Conservation (phyloP, 92 coral and sea anemone species). For the Zoanthus gigantus region DNA sequence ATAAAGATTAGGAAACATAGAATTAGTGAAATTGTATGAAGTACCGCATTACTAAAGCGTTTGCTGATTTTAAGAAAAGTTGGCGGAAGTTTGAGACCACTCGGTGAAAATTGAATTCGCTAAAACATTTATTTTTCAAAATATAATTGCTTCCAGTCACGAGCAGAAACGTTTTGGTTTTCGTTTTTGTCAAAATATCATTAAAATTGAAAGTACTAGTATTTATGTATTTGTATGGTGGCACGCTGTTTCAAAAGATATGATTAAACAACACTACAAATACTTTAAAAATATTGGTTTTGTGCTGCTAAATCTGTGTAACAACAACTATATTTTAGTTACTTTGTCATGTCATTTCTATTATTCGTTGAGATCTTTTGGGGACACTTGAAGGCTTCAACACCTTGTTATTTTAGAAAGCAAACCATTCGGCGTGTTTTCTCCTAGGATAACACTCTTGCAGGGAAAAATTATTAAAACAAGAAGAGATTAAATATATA, state of each 20-base stretch:
- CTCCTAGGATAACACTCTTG: conserved; percentile 30
- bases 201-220: conserved; percentile 15
- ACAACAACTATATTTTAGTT: conserved; percentile 22
- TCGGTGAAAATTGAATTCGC: conserved; percentile 32
- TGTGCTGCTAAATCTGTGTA: conserved; percentile 5
- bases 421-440: conserved; percentile 22
- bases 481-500: neutral
- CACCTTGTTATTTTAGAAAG: conserved; percentile 1
- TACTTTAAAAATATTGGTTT: conserved; percentile 45
- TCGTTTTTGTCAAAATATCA: neutral
- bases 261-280: conserved; percentile 40
- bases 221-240: conserved; percentile 20
- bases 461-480: neutral
- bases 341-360: conserved; percentile 12
- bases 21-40: conserved; percentile 45
- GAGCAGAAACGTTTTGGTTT: neutral
- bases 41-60: conserved; percentile 3
- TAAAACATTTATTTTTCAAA: conserved; percentile 30
- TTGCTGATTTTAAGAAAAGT: conserved; percentile 43
- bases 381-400: conserved; percentile 18
- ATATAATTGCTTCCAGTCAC: neutral
- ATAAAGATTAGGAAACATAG: conserved; percentile 32
- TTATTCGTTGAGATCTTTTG: conserved; percentile 9
- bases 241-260: conserved; percentile 35
- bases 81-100: conserved; percentile 40